Base-by-base conservation (phyloP, 2,113 vertebrate genomes). In the Rhinichthys klamathensis region DNA sequence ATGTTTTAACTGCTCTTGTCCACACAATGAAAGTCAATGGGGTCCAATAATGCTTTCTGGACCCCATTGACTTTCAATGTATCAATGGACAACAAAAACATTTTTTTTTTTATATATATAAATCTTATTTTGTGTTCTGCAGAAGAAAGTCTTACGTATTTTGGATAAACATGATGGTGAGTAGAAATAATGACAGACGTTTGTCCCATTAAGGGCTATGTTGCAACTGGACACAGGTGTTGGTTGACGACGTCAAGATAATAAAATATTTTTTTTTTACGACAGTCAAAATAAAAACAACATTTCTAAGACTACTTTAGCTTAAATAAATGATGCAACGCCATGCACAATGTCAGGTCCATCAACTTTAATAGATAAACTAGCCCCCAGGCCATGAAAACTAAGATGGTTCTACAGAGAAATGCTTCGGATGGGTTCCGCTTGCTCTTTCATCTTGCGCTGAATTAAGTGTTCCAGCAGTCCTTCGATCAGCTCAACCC, bases 311-410 rank as follows among this genome's bases (percentile, higher is more conserved):
- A 16, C 44, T 54, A 32, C 46, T 35, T 82, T 82, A 70, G 80
- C 46, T 58, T 60, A 60, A 78, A 54, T 38, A 70, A 70, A 56
- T 82, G 63, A 72, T 82, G 80, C 80, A 82, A 82, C 3, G 4
- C 65, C 49, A 56, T n/a, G 54, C 30, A 82, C 65, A 41, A 56
- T 72, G 27, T 72, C 44, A 82, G 65, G 46, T 15, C 65, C 65
- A 72, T 82, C 80, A 82, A 72, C 49, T 70, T 82, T 72, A 82
- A 82, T 82, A 82, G 44, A 32, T 30, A 69, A 72, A 72, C 27
- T 23, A 56, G 30, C 65, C 80, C 30, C 63, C 46, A 35, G 44
- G 80, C 46, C 65, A 69, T 58, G 65, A 72, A 82, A 65, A 82
- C 30, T 54, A 32, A 15, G 65, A 82, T 16, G 49, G 46, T 38